Conservation (phyloP, 2,797 vertebrate species). For the Anabacerthia variegaticeps region DNA sequence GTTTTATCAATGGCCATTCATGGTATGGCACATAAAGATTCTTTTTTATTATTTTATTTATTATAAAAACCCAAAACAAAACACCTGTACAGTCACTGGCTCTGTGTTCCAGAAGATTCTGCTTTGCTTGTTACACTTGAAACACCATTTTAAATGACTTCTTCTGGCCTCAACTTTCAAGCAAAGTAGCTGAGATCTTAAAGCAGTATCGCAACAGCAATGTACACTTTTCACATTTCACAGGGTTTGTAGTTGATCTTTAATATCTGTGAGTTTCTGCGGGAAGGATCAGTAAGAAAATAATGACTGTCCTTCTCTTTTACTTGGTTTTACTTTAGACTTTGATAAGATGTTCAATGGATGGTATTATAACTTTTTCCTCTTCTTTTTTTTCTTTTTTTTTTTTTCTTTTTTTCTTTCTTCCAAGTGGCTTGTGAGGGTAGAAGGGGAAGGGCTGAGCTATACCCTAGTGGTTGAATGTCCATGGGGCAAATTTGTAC, state of each 20-base stretch:
- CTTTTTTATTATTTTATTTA: constrained; percentile 55
- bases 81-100: constrained; percentile 73
- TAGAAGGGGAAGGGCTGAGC: constrained; percentile 66
- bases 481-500: constrained; percentile 92
- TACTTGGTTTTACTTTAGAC: constrained; percentile 22
- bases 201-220: constrained; percentile 76
- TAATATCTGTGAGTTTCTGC: constrained; percentile 67
- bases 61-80: constrained; percentile 31
- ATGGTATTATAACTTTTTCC: constrained; percentile 51
- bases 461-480: constrained; percentile 97
- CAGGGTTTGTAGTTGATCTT: constrained; percentile 80
- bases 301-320: constrained; percentile 73
- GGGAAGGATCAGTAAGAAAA: constrained; percentile 84
- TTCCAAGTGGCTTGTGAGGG: constrained; percentile 30
- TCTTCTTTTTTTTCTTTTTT: neutral
- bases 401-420: constrained; percentile 5
- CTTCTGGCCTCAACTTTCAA: constrained; percentile 59
- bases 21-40: constrained; percentile 81
- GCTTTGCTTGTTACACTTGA: constrained; percentile 36
- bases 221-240: constrained; percentile 87
- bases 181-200: constrained; percentile 74
- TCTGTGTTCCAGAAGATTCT: constrained; percentile 67
- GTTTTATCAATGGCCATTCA: constrained; percentile 67
- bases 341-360: constrained; percentile 56
- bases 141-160: constrained; percentile 45